Base-by-base conservation (phyloP, 2,113 vertebrate species). In the Triplophysa siluroides region DNA sequence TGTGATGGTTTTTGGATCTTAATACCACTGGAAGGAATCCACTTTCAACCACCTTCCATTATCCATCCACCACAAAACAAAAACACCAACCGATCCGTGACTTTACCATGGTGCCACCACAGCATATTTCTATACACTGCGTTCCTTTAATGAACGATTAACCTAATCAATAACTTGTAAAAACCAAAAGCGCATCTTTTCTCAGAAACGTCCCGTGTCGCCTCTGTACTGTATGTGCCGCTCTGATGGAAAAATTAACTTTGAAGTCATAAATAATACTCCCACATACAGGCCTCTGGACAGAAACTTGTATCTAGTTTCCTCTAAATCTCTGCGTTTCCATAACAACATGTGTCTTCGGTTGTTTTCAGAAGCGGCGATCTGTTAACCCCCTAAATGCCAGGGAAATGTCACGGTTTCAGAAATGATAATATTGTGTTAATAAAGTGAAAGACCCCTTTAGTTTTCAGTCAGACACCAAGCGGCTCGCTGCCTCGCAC, bases 321-420 rank as follows among this genome's bases (percentile, higher is more conserved):
- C 89, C 88, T 79, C 86, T 82, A 84, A 90, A 89, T 87, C 63
- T 88, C 56, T 69, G 41, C 73, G 67, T 90, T 90, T 90, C 86
- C 90, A 91, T 86, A 90, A 89, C 86, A 89, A 65, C 67, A n/a
- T 18, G 47, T 62, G n/a, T 68, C 78, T 23, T 54, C 50, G 33
- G 61, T 66, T 70, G 68, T 67, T 88, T 69, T 81, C 50, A 87
- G 85, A 89, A 89, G 87, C 83, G 62, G 67, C 71, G 80, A 82
- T 81, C 76, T 80, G 87, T 91, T 91, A 87, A 89, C 74, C 26
- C 3, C 70, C 83, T 86, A 92, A 92, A 92, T 67, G 90, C 90
- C 90, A 89, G 60, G 8, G 81, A 88, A 88, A 89, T 88, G 85
- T 92, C 89, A 85, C 63, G 1, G 85, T 77, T 80, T 70, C 58